These are phyloP conservation scores for Leptinotarsa undecemlineata DNA, from an alignment of 1,140 invertebrate genomes.

Conservation along the genomic window DNA sequence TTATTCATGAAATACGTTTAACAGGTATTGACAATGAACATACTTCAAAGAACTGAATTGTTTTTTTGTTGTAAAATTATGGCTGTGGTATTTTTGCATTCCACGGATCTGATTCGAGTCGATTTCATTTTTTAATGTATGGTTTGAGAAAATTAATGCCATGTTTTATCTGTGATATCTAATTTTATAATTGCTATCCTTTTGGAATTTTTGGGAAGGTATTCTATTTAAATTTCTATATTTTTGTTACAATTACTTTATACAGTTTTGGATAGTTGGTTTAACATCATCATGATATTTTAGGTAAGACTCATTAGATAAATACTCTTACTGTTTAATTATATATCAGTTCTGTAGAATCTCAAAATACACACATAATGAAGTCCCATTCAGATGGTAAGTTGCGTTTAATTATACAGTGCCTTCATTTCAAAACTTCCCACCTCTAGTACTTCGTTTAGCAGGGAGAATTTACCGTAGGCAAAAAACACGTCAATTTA, in stretches of 20 bases:
- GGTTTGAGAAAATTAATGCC: not conserved
- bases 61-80: not conserved
- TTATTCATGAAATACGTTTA: too few relatives aligned
- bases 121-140: not conserved
- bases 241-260: slow-evolving; percentile 7
- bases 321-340: too few relatives aligned
- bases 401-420: too few relatives aligned
- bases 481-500: too few relatives aligned
- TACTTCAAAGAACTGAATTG: too few relatives aligned
- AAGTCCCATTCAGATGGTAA: too few relatives aligned
- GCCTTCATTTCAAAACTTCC: too few relatives aligned
- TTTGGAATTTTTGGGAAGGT: slow-evolving; percentile 1
- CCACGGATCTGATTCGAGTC: not conserved
- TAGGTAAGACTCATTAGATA: not conserved
- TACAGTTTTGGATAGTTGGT: not conserved
- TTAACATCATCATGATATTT: not conserved
- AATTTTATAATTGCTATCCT: slow-evolving; percentile 7
- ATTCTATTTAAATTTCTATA: not conserved
- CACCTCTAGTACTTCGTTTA: too few relatives aligned
- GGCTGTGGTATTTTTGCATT: not conserved
- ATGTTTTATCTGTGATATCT: slow-evolving; percentile 16
- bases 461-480: too few relatives aligned
- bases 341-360: too few relatives aligned
- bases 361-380: too few relatives aligned
- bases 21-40: too few relatives aligned